A percentile compares a stretch with the other conserved stretches of the same genome.
phyloP scores from a whole-genome alignment of 1,140 invertebrate genomes.

The Charaxes varanes region DNA sequence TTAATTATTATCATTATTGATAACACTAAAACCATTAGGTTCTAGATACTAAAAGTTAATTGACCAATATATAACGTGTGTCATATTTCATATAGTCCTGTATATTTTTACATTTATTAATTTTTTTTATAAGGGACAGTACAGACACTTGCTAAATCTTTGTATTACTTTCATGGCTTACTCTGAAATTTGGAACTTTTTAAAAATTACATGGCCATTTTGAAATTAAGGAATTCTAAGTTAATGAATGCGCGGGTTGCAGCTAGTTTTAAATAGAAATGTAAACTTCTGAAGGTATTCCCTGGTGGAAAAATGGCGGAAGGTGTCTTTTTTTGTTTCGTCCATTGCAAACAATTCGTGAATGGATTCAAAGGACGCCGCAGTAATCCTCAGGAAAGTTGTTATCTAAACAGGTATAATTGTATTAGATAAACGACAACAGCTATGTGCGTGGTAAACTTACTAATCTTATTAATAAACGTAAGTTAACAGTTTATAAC shows the following conservation, averaged over 20 bases:
- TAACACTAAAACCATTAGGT: too few relatives aligned
- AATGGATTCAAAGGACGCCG: slow-evolving; percentile 11
- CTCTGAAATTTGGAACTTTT: neutral
- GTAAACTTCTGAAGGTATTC: slow-evolving; percentile 13
- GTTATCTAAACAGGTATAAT: slow-evolving; percentile 2
- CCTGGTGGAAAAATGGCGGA: neutral
- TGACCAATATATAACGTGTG: too few relatives aligned
- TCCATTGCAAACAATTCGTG: slow-evolving; percentile 2
- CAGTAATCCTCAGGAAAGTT: slow-evolving; percentile 10
- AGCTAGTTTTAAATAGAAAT: too few relatives aligned
- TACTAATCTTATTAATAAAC: slow-evolving; percentile 7
- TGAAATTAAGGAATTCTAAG: too few relatives aligned
- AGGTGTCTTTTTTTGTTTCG: slow-evolving; percentile 2
- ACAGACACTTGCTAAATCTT: too few relatives aligned
- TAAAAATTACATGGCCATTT: neutral
- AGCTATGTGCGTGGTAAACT: slow-evolving; percentile 3
- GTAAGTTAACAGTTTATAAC: slow-evolving; percentile 1
- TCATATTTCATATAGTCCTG: too few relatives aligned
- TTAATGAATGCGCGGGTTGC: too few relatives aligned
- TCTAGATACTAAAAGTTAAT: too few relatives aligned
- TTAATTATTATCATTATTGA: too few relatives aligned
- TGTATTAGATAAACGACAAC: slow-evolving; percentile 8
- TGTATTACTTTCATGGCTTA: neutral
- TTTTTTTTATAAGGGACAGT: too few relatives aligned
- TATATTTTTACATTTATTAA: too few relatives aligned